A percentile compares a stretch with the other conserved stretches of the same genome.
phyloP scores from a whole-genome alignment of 2,888 invertebrate genomes.

The Drosophila nr. fundita region DNA sequence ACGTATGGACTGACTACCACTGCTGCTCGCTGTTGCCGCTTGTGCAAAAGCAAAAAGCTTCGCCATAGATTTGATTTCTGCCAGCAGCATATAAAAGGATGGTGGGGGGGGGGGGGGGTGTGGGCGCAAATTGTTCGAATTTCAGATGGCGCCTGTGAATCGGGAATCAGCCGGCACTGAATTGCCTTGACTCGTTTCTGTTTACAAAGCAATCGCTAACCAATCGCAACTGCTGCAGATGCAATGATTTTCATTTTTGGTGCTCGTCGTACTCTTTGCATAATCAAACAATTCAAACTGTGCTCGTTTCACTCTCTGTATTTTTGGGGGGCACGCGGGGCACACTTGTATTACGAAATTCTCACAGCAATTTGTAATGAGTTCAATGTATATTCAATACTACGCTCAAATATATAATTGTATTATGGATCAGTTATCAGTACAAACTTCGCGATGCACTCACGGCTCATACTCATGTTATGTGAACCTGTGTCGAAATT shows the following conservation, averaged over 20 bases:
- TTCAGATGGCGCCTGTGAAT: constrained; percentile 8
- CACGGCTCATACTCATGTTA: background rate
- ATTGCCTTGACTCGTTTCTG: constrained; percentile 21
- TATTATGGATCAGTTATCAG: background rate
- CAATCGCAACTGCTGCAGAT: constrained; percentile 25
- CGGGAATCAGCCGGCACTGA: constrained; percentile 24
- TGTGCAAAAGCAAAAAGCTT: constrained; percentile 32
- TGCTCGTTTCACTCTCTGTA: background rate
- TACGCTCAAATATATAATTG: background rate
- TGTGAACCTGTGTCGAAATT: background rate
- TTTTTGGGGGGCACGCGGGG: background rate
- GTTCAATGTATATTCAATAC: background rate
- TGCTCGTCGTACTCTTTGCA: constrained; percentile 30
- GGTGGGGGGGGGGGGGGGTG: no score
- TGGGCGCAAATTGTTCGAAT: constrained; percentile 15
- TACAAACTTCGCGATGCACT: background rate
- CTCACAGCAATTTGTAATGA: background rate
- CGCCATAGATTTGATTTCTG: constrained; percentile 26
- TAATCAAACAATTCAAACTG: constrained; percentile 45
- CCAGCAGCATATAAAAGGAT: background rate
- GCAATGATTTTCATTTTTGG: constrained; percentile 15
- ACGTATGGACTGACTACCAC: constrained; percentile 22
- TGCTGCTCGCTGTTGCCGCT: background rate
- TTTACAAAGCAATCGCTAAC: constrained; percentile 27
- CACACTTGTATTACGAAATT: constrained; percentile 19